Base-by-base conservation (phyloP, 2,113 vertebrate genomes). In the Percopsis transmontana region DNA sequence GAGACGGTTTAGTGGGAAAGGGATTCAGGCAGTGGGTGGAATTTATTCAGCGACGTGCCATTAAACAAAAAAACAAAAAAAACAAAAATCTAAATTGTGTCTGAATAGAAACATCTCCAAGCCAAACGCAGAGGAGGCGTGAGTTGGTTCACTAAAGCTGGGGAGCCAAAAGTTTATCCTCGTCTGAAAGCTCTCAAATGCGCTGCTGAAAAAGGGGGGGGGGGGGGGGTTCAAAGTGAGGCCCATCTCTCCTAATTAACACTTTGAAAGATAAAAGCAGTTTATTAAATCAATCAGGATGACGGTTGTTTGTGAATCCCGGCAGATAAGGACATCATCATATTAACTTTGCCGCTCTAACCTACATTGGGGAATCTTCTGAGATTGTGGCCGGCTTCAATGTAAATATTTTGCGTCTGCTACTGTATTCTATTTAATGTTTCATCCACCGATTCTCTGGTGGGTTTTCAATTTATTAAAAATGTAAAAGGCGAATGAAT, bases 271-370 rank as follows among this genome's bases (percentile, higher is more conserved):
- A 98, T 98, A 97, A 97, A 97, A 96, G 94, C 93, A 92, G 93
- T 92, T 95, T 96, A 96, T 98, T 96, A 95, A 97, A 96, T 98
- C 96, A 97, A 96, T 98, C 96, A 96, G 94, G 94, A 94, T 94
- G 94, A 94, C 91, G 94, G 93, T 95, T 97, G 95, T 97, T 98
- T 98, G 95, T 98, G 97, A 96, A 92, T 96, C 95, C 95, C 95
- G 89, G 94, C 95, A 97, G 96, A 99, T 98, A 96, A 98, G 94
- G 89, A 92, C 92, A 96, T 98, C 98, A 98, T 96, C 97, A 99
- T 97, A 95, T 96, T 96, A 94, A 94, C 95, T 95, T 94, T 93
- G 94, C 94, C 90, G 93, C 92, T 94, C 93, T 95, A 97, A 97
- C 97, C 96, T 95, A 98, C 96, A 97, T 99, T 94, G 91, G 91